These are phyloP conservation scores for Drosophila sproati DNA, from an alignment of 1,140 invertebrate species.

Conservation along the genomic window DNA sequence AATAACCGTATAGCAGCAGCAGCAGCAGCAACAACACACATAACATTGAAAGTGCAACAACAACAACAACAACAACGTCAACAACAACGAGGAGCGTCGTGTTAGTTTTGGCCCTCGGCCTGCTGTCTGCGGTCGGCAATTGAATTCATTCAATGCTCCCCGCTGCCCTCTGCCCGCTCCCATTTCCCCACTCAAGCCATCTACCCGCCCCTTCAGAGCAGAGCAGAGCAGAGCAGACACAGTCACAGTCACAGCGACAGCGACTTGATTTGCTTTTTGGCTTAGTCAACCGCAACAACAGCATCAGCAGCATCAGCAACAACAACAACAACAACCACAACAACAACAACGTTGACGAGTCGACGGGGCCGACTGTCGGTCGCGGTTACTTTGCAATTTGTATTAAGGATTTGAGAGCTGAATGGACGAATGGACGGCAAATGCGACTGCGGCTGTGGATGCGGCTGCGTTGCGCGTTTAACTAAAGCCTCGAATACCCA, in stretches of 20 bases:
- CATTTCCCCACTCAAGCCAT: background rate
- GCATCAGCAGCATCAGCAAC: conserved; percentile 29
- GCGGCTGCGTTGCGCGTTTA: conserved; percentile 60
- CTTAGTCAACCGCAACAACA: conserved; percentile 59
- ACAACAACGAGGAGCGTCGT: conserved; percentile 52
- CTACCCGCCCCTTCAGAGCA: background rate
- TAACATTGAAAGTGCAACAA: conserved; percentile 53
- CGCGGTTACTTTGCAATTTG: conserved; percentile 80
- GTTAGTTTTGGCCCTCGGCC: conserved; percentile 62
- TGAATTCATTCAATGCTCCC: conserved; percentile 75
- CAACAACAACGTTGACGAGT: conserved; percentile 53
- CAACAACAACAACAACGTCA: conserved; percentile 38
- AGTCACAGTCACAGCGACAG: conserved; percentile 22
- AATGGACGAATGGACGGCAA: conserved; percentile 34
- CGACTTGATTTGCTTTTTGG: conserved; percentile 63
- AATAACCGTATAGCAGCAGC: background rate
- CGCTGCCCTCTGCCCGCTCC: background rate
- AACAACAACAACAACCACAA: conserved; percentile 20
- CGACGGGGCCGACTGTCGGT: conserved; percentile 49
- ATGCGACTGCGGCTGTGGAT: conserved; percentile 62
- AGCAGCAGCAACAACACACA: conserved; percentile 19
- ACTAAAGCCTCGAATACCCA: conserved; percentile 55
- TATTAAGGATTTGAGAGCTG: conserved; percentile 71
- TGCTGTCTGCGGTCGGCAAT: conserved; percentile 71
- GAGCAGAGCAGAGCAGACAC: background rate